Conservation (phyloP, 2,888 invertebrate species). For the Phasia obesa region DNA sequence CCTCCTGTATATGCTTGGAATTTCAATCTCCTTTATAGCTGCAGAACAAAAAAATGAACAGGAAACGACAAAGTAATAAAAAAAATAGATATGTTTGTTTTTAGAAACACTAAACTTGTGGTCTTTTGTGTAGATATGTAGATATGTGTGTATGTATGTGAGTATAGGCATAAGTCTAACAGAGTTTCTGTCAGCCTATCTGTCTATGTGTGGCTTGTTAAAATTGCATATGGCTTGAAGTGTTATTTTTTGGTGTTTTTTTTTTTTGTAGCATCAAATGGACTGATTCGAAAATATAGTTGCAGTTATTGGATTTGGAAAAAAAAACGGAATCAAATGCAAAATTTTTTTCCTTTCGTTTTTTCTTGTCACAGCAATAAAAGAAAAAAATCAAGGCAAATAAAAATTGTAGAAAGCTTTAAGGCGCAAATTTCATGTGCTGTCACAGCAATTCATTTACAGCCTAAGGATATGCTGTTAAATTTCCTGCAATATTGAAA, state of each 20-base stretch:
- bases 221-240: slow-evolving; percentile 43
- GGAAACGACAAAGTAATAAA: background rate
- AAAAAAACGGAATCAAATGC: slow-evolving; percentile 13
- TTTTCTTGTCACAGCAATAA: background rate
- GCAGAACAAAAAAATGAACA: background rate
- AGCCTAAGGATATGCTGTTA: slow-evolving; percentile 28
- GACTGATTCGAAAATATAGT: slow-evolving; percentile 8
- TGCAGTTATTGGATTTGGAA: slow-evolving; percentile 31
- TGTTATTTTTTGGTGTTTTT: too few relatives aligned
- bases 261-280: slow-evolving; percentile 1
- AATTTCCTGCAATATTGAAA: slow-evolving; percentile 21
- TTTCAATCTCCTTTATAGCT: background rate
- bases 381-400: slow-evolving; percentile 12
- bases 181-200: background rate
- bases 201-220: slow-evolving; percentile 7
- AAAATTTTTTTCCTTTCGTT: slow-evolving; percentile 13
- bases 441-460: slow-evolving; percentile 23
- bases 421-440: slow-evolving; percentile 35
- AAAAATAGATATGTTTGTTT: slow-evolving; percentile 54
- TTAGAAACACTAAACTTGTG: slow-evolving; percentile 55
- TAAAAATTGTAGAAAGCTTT: slow-evolving; percentile 29
- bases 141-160: background rate
- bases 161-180: background rate
- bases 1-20: background rate
- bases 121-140: background rate